Evolutionary conservation across 2,113 vertebrate species (phyloP).

Genomic region (Nerophis lumbriciformis): DNA sequence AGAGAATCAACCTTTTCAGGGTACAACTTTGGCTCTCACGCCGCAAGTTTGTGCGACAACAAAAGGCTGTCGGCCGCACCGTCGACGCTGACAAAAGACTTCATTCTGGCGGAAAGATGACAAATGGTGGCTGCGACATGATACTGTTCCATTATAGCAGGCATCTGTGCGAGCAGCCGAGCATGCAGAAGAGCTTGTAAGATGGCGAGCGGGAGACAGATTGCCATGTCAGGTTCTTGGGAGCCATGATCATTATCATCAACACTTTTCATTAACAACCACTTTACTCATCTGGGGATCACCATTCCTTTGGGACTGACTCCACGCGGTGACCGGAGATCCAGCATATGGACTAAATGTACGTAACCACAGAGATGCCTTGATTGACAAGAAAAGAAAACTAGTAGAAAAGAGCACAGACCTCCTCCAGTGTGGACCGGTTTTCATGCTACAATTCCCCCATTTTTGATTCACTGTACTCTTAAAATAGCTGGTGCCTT

Average conservation of each 20-base stretch:
- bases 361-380: no score
- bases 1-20: conserved; percentile 54
- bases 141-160: conserved; percentile 25
- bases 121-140: conserved; percentile 38
- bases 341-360: not conserved
- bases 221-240: not conserved
- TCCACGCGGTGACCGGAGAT: not conserved
- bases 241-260: not conserved
- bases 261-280: not conserved
- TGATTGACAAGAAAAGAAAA: no score
- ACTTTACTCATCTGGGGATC: not conserved
- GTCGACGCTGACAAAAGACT: conserved; percentile 34
- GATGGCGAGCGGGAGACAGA: not conserved
- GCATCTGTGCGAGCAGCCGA: conserved; percentile 9
- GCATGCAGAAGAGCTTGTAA: conserved; percentile 22
- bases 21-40: conserved; percentile 43
- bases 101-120: conserved; percentile 38
- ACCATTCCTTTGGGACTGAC: not conserved
- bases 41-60: conserved; percentile 43
- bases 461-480: no score
- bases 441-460: no score
- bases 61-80: conserved; percentile 44
- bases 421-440: no score
- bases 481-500: no score
- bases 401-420: no score